Base-by-base conservation (phyloP, 2,113 vertebrate genomes). In the Pomatorhinus ruficollis region DNA sequence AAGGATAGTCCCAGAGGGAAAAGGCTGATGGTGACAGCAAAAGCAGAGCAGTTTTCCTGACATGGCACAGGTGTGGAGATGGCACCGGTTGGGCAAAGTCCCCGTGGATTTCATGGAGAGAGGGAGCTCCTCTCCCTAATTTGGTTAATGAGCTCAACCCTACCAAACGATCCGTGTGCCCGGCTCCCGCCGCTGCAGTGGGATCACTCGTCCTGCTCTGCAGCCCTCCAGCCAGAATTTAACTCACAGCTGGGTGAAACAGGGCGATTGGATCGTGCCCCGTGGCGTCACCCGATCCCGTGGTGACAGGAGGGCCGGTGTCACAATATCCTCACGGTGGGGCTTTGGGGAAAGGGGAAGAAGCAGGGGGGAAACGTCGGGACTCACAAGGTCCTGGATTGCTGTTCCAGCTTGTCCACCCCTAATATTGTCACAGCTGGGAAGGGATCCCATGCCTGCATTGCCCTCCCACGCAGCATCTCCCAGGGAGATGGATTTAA, bases 361-460 rank as follows among this genome's bases (percentile, higher is more conserved):
- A 35, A 76, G 15, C 61, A 12, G 17, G 3, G 2, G 30, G 25
- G 61, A 71, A 49, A 23, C 2, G 1, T 15, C 1, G 0, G 44
- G 53, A 53, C 22, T 89, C 66, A 22, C 21, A 28, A 53, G 75
- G 56, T 44, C 10, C 27, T 2, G 1, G 24, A 13, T 64, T 69
- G 74, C 42, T 72, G n/a, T 31, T 75, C 33, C 44, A 8, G 39
- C 13, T 47, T 63, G 47, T 33, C 35, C 89, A 27, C 28, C 37
- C 25, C 0, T 4, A 30, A 37, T 31, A 2, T 3, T 7, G 2
- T 60, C 47, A 11, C 42, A 0, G 1, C 1, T 6, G 45, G 57
- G 87, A 83, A 61, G 30, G 68, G 47, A 84, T 40, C 54, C 35
- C 49, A 3, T 4, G 22, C 22, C 47, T n/a, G 56, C n/a, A 5